A percentile compares a stretch with the other conserved stretches of the same genome.
phyloP scores from a whole-genome alignment of 2,797 vertebrate genomes.

The Hydrophis major region DNA sequence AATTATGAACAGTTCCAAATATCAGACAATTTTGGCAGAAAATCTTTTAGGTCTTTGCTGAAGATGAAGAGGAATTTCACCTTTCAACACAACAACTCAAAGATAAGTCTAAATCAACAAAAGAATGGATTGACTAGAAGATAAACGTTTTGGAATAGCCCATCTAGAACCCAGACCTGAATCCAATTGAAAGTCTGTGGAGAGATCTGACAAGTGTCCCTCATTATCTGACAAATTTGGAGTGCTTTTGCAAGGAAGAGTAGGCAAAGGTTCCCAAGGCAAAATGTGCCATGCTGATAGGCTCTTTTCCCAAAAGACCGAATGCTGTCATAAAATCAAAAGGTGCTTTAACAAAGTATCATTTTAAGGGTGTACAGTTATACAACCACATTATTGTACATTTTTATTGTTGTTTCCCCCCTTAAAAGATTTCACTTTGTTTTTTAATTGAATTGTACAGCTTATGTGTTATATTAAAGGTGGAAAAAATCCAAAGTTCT shows the following conservation, averaged over 20 bases:
- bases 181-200: not conserved
- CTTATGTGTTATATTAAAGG: not conserved
- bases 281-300: not conserved
- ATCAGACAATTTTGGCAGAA: not conserved
- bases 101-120: not conserved
- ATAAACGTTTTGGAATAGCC: not conserved
- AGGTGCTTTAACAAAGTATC: not conserved
- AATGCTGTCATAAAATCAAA: not conserved
- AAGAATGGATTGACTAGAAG: not conserved
- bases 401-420: not conserved
- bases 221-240: not conserved
- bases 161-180: not conserved
- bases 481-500: not conserved
- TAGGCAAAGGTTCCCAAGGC: not conserved
- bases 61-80: not conserved
- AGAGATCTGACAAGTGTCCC: not conserved
- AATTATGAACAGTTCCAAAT: not conserved
- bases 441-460: not conserved
- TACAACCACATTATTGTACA: not conserved
- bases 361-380: not conserved
- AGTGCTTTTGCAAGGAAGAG: not conserved
- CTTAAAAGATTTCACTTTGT: not conserved
- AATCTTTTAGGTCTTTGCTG: not conserved
- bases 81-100: not conserved
- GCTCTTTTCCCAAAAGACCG: not conserved